Conservation (phyloP, 2,113 vertebrate species). For the Calidris pugnax region DNA sequence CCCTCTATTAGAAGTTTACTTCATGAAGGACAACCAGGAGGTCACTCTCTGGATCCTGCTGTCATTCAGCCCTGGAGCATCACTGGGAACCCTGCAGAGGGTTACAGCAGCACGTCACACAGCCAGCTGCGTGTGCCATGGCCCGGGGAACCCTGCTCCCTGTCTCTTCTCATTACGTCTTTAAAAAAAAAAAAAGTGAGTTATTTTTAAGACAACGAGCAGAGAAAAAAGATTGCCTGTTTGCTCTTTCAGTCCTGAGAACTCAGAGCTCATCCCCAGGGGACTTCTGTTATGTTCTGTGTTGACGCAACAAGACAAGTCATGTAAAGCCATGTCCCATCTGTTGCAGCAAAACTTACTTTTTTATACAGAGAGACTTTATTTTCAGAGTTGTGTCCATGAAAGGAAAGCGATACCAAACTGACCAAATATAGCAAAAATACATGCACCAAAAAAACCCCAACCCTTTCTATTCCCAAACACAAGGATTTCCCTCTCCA, state of each 20-base stretch:
- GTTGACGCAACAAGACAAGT: not conserved
- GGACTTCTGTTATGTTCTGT: not conserved
- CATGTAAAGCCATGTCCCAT: not conserved
- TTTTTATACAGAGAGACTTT: not conserved
- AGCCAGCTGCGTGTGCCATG: not conserved
- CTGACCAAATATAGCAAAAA: not conserved
- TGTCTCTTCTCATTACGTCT: not conserved
- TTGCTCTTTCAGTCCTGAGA: not conserved
- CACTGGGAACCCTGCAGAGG: not conserved
- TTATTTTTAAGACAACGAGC: constrained; percentile 23
- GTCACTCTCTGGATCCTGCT: not conserved
- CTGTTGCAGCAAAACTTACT: not conserved
- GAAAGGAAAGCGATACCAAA: not conserved
- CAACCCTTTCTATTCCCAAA: not conserved
- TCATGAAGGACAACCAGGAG: not conserved
- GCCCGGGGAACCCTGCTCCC: not conserved
- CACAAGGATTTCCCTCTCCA: not conserved
- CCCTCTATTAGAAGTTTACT: not conserved
- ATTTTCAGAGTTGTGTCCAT: not conserved
- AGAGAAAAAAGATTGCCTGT: not conserved
- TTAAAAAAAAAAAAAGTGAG: not conserved
- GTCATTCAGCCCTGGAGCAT: not conserved
- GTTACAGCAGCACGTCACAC: not conserved
- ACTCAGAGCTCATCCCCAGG: not conserved
- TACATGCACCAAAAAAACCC: not conserved